Conservation (phyloP, 2,113 vertebrate species). For the Forbesichthys papilliferus region DNA sequence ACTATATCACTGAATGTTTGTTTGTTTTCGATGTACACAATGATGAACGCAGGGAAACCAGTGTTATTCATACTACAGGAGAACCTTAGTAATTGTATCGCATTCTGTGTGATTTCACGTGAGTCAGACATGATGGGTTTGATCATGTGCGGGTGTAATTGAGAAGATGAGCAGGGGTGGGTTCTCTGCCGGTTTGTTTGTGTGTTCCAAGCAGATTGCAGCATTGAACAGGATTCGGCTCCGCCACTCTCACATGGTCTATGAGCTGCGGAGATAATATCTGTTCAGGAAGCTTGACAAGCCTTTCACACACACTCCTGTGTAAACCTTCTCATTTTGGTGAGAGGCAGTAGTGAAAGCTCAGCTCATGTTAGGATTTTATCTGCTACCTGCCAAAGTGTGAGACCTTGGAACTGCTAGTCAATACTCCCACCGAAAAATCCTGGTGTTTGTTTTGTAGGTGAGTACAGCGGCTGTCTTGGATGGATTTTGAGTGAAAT, state of each 20-base stretch:
- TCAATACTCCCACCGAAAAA: slow-evolving; percentile 19
- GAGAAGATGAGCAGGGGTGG: slow-evolving; percentile 36
- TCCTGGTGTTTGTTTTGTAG: slow-evolving; percentile 47
- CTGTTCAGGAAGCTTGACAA: slow-evolving; percentile 22
- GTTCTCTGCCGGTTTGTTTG: background rate
- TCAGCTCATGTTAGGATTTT: slow-evolving; percentile 18
- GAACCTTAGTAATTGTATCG: slow-evolving; percentile 1
- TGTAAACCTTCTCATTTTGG: slow-evolving; percentile 3
- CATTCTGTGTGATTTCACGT: slow-evolving; percentile 37
- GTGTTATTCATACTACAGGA: background rate
- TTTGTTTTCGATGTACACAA: background rate
- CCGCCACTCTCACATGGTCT: slow-evolving; percentile 26
- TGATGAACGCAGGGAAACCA: background rate
- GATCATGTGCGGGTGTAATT: slow-evolving; percentile 51
- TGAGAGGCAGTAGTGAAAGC: slow-evolving; percentile 15
- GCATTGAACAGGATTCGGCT: slow-evolving; percentile 50
- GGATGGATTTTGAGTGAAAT: background rate
- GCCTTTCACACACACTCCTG: background rate
- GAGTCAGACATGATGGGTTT: slow-evolving; percentile 59
- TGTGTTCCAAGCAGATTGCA: slow-evolving; percentile 26
- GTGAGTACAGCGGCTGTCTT: slow-evolving; percentile 17
- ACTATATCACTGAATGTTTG: background rate
- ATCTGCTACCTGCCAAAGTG: slow-evolving; percentile 30
- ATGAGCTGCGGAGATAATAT: slow-evolving; percentile 18
- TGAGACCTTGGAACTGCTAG: slow-evolving; percentile 44